A percentile compares a stretch with the other conserved stretches of the same genome.
These are phyloP conservation scores for Ptyas mucosa DNA, from an alignment of 2,113 vertebrate genomes.

Conservation along the genomic window DNA sequence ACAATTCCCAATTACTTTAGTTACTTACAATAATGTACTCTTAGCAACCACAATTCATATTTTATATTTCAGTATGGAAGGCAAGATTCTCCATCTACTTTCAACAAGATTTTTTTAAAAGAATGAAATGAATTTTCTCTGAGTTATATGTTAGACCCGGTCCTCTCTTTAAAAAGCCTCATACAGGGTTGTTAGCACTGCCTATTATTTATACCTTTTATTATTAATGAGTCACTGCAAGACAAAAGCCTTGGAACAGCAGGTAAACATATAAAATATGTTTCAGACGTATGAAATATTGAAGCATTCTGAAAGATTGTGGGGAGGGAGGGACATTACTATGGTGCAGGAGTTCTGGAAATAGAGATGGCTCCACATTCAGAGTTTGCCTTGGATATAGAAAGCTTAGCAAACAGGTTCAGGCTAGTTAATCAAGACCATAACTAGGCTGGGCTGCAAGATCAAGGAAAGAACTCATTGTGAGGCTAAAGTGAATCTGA, in stretches of 20 bases:
- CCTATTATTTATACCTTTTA: constrained; percentile 40
- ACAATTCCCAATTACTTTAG: not conserved
- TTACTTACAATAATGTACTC: not conserved
- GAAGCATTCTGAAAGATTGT: not conserved
- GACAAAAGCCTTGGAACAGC: constrained; percentile 28
- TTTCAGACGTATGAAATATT: not conserved
- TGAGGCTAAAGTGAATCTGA: not conserved
- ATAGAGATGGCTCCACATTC: not conserved
- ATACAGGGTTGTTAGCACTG: constrained; percentile 12
- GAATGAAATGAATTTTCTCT: not conserved
- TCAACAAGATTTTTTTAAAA: not conserved
- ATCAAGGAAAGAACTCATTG: not conserved
- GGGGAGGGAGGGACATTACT: not conserved
- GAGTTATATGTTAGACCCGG: constrained; percentile 36
- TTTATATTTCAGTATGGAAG: not conserved
- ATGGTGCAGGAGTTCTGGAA: constrained; percentile 18
- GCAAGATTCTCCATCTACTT: not conserved
- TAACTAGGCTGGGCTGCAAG: not conserved
- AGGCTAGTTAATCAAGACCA: not conserved
- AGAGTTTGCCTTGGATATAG: not conserved
- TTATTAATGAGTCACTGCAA: constrained; percentile 45
- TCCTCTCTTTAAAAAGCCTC: constrained; percentile 28
- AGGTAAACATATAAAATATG: not conserved
- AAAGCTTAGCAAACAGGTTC: not conserved
- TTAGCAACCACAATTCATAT: not conserved